Conservation (phyloP, 2,888 invertebrate species). For the Habrosyne pyritoides region DNA sequence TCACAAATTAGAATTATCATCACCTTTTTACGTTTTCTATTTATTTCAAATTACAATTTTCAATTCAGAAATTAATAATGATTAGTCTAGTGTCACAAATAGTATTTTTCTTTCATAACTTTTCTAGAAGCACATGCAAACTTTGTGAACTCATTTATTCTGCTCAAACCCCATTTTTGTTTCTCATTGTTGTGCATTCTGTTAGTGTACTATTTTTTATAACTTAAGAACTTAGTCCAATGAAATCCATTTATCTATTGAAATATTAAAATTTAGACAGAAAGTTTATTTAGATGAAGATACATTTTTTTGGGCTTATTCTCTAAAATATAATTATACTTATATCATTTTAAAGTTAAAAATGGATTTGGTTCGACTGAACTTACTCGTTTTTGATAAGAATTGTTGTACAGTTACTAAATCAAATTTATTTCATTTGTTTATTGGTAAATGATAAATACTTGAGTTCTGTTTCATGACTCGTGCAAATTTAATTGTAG, state of each 20-base stretch:
- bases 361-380: background rate
- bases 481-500: too few species aligned
- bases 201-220: slow-evolving; percentile 35
- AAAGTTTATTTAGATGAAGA: too few species aligned
- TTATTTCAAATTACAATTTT: background rate
- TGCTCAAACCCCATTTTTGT: slow-evolving; percentile 79
- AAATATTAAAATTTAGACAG: too few species aligned
- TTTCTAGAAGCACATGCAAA: slow-evolving; percentile 42
- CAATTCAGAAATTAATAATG: background rate
- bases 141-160: slow-evolving; percentile 77
- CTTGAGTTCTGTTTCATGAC: background rate
- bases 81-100: slow-evolving; percentile 8
- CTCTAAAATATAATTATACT: too few species aligned
- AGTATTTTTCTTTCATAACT: slow-evolving; percentile 16
- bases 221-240: slow-evolving; percentile 18
- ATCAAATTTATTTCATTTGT: background rate
- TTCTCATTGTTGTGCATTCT: slow-evolving; percentile 65
- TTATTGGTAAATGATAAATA: background rate
- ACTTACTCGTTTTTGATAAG: slow-evolving; percentile 8
- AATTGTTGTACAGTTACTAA: background rate
- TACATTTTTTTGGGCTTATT: too few species aligned
- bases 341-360: too few species aligned
- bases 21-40: background rate
- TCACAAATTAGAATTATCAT: background rate
- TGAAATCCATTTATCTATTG: slow-evolving; percentile 31